A percentile compares a stretch with the other conserved stretches of the same genome.
Conservation (phyloP, 2,797 vertebrate genomes). For the Acestrorhynchus altus region DNA sequence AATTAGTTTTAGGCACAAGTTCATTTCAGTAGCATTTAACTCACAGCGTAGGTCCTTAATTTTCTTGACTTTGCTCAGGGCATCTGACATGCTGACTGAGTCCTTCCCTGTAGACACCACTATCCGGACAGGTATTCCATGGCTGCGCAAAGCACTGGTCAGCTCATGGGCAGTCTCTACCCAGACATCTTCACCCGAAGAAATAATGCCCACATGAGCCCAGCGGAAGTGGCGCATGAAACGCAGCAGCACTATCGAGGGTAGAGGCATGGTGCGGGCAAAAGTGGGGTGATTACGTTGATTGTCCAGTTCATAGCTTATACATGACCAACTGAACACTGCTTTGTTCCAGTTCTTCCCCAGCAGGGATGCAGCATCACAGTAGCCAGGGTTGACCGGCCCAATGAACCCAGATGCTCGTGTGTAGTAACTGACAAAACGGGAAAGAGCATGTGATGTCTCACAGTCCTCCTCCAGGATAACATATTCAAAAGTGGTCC, state of each 20-base stretch:
- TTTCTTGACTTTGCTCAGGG: conserved; percentile 79
- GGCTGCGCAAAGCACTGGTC: conserved; percentile 79
- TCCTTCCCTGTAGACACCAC: conserved; percentile 78
- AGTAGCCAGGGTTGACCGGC: conserved; percentile 89
- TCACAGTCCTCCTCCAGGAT: conserved; percentile 88
- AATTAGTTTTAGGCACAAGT: no score
- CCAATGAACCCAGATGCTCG: conserved; percentile 85
- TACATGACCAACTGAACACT: conserved; percentile 88
- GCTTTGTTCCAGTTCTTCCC: conserved; percentile 90
- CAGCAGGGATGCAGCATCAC: conserved; percentile 83
- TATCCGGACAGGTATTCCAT: conserved; percentile 81
- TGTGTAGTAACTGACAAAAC: conserved; percentile 79
- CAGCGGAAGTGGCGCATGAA: conserved; percentile 87
- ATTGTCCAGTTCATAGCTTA: conserved; percentile 82
- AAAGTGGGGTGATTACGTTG: conserved; percentile 78
- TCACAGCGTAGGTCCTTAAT: conserved; percentile 80
- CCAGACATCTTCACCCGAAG: conserved; percentile 88
- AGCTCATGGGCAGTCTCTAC: conserved; percentile 82
- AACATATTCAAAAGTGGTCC: conserved; percentile 78
- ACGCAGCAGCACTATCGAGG: conserved; percentile 79
- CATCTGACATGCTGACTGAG: conserved; percentile 71
- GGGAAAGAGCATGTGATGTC: conserved; percentile 79
- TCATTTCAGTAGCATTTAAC: conserved; percentile 49
- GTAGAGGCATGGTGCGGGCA: conserved; percentile 80
- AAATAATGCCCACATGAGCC: conserved; percentile 87